Evolutionary conservation across 2,797 vertebrate genomes (phyloP).

Genomic region (Gymnothorax reevesii): DNA sequence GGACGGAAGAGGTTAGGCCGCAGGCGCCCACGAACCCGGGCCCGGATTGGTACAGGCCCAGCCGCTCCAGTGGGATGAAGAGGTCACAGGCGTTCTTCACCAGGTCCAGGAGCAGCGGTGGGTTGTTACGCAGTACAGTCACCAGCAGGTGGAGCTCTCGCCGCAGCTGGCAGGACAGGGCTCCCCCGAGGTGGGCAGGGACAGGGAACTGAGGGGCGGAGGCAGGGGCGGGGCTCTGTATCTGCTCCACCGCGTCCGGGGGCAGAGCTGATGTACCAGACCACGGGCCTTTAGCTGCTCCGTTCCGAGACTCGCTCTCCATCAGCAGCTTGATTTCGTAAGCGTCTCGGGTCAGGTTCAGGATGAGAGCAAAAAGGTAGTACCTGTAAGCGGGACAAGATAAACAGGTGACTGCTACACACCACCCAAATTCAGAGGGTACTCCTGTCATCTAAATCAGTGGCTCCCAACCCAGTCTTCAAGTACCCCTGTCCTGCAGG

Average conservation of each 20-base stretch:
- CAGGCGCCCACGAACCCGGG: slow-evolving; percentile 82
- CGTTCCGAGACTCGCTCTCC: slow-evolving; percentile 70
- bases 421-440: neutral
- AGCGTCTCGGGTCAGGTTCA: slow-evolving; percentile 84
- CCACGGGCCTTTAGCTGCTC: slow-evolving; percentile 27
- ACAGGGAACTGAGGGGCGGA: slow-evolving; percentile 25
- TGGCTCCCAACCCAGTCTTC: too few species aligned
- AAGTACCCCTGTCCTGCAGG: too few species aligned
- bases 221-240: slow-evolving; percentile 14
- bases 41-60: slow-evolving; percentile 76
- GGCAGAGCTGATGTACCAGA: neutral
- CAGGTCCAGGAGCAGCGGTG: slow-evolving; percentile 84
- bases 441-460: too few species aligned
- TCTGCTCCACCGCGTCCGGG: slow-evolving; percentile 37
- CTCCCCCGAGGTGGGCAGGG: slow-evolving; percentile 12
- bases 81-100: slow-evolving; percentile 82
- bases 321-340: slow-evolving; percentile 83
- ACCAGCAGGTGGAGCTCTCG: slow-evolving; percentile 69
- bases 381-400: slow-evolving; percentile 68
- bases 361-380: slow-evolving; percentile 87
- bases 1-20: slow-evolving; percentile 83
- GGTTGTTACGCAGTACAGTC: slow-evolving; percentile 78
- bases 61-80: slow-evolving; percentile 82
- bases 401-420: neutral
- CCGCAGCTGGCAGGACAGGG: slow-evolving; percentile 51